A percentile compares a stretch with the other conserved stretches of the same genome.
Evolutionary conservation across 2,888 invertebrate species (phyloP).

Genomic region (Polydrusus tereticollis): DNA sequence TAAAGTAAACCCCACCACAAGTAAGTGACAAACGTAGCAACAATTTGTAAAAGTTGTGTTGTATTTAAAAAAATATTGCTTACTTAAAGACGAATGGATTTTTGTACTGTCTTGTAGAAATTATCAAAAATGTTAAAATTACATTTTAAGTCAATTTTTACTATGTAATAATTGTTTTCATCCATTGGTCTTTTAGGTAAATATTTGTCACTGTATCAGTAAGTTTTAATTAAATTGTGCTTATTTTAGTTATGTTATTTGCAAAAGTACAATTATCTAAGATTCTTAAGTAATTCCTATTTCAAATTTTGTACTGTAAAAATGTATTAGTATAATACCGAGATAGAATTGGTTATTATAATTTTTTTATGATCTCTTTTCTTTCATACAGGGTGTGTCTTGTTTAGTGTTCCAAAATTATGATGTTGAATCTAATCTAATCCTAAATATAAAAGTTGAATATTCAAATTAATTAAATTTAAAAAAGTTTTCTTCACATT

Average conservation of each 20-base stretch:
- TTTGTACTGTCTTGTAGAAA: not conserved
- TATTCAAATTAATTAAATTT: too few relatives aligned
- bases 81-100: constrained; percentile 2
- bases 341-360: not conserved
- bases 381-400: too few relatives aligned
- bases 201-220: not conserved
- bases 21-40: not conserved
- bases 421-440: too few relatives aligned
- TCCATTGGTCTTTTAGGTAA: constrained; percentile 6
- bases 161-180: not conserved
- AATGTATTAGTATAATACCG: not conserved
- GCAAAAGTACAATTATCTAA: not conserved
- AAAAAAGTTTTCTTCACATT: too few relatives aligned
- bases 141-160: constrained; percentile 1
- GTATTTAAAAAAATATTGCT: not conserved
- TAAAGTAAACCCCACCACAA: not conserved
- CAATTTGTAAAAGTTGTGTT: not conserved
- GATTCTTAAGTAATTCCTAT: not conserved
- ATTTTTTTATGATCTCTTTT: constrained; percentile 9
- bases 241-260: constrained; percentile 1
- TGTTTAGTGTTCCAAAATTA: too few relatives aligned
- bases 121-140: not conserved
- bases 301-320: not conserved
- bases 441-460: too few relatives aligned
- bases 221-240: not conserved